These are phyloP conservation scores for Lepas anatifera DNA, from an alignment of 2,888 invertebrate species.

Conservation along the genomic window DNA sequence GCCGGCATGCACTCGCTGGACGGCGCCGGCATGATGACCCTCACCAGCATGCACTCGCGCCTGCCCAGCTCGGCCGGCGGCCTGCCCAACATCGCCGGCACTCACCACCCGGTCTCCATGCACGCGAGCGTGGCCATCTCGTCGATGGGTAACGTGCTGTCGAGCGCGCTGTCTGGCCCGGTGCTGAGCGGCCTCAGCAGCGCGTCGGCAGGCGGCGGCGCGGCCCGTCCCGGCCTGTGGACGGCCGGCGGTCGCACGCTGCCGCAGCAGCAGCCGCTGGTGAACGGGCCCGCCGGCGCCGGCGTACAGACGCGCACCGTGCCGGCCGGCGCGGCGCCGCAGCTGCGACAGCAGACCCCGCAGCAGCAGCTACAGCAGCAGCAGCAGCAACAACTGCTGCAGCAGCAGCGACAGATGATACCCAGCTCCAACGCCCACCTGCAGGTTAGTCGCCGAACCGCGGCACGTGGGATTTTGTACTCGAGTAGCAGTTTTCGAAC, in stretches of 20 bases:
- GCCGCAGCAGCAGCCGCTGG: conserved; percentile 25
- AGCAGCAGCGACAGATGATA: conserved; percentile 18
- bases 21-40: not conserved
- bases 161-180: not conserved
- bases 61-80: not conserved
- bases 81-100: not conserved
- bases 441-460: conserved; percentile 14
- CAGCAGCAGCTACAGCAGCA: conserved; percentile 20
- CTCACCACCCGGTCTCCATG: not conserved
- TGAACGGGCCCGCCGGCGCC: conserved; percentile 26
- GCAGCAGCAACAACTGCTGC: conserved; percentile 17
- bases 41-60: not conserved
- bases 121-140: not conserved
- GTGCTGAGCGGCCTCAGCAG: not conserved
- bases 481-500: not conserved
- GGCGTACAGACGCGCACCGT: conserved; percentile 16
- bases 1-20: not conserved
- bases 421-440: conserved; percentile 21
- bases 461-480: not conserved
- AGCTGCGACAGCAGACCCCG: conserved; percentile 22
- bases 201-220: not conserved
- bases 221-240: not conserved
- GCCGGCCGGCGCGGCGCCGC: conserved; percentile 47
- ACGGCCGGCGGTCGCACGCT: not conserved
- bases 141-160: conserved; percentile 1